phyloP scores from a whole-genome alignment of 1,140 invertebrate genomes.

The Samia ricini region DNA sequence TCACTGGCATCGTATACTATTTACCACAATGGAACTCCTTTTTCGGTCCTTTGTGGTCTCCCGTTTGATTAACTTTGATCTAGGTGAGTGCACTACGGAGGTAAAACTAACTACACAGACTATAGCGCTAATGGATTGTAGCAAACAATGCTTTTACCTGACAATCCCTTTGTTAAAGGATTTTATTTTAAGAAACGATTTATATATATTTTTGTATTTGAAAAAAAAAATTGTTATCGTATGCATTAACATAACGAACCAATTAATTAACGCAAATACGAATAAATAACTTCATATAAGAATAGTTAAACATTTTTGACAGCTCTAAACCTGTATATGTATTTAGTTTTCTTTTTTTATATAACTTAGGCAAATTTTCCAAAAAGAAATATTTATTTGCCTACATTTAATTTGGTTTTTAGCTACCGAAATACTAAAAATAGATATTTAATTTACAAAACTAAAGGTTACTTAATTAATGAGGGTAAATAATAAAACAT shows the following conservation, averaged over 20 bases:
- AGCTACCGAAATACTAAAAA: slow-evolving; percentile 11
- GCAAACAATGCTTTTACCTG: slow-evolving; percentile 44
- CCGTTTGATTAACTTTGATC: slow-evolving; percentile 73
- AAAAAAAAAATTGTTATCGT: neutral
- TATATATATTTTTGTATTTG: neutral
- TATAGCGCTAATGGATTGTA: slow-evolving; percentile 61
- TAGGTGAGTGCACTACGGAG: slow-evolving; percentile 48
- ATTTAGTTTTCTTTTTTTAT: no score
- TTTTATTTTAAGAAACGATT: neutral
- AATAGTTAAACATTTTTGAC: no score
- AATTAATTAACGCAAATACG: no score
- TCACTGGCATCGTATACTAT: slow-evolving; percentile 26
- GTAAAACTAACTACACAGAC: neutral
- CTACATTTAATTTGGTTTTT: no score
- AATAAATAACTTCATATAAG: no score
- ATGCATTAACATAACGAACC: no score
- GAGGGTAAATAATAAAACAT: neutral
- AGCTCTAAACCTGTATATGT: no score
- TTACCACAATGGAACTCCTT: slow-evolving; percentile 62
- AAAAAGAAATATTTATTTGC: no score
- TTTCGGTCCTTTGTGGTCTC: slow-evolving; percentile 57
- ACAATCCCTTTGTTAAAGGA: neutral
- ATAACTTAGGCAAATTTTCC: no score
- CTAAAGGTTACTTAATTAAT: neutral
- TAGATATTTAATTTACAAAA: slow-evolving; percentile 3